Base-by-base conservation (phyloP, 1,140 invertebrate species). In the Drosophila saltans region DNA sequence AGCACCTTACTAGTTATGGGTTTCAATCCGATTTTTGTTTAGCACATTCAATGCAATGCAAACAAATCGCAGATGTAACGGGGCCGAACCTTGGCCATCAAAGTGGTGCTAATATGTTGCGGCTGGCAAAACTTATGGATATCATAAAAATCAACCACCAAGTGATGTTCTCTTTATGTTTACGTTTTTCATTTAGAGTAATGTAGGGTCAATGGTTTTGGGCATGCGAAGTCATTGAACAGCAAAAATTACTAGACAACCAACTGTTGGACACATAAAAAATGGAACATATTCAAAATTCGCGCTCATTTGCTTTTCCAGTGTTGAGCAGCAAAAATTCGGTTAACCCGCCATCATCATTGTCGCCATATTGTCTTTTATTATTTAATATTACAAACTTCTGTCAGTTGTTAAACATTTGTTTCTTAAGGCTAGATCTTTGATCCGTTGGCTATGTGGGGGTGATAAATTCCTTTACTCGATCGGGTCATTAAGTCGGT, bases 1-100 rank as follows among this genome's bases (percentile, higher is more conserved):
- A 70, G 75, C 78, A 75, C 74, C 86, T 62, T 69, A 66, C 69
- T 36, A 75, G 57, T 82, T 85, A 86, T 86, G 78, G 81, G 79
- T 48, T 74, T 66, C 62, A 64, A 55, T 16, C 72, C 72, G 65
- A 71, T 61, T 78, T 64, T 78, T 72, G 16, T 69, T 39, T 64
- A 67, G 56, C 39, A 58, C 66, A 41, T 66, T 76, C 79, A 86
- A 80, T 88, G 79, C 75, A 88, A 68, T 79, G 79, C 83, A 86
- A 82, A 86, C 83, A 86, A 81, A 73, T 76, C 64, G 72, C 64
- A 3, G 66, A 56, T 65, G 75, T 70, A 62, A 72, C 43, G 65
- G 45, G 56, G 57, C 60, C 75, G 57, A 76, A 52, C 79, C 72
- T 75, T 86, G 79, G 82, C 75, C 72, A 77, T 88, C 72, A 82